Base-by-base conservation (phyloP, 2,888 invertebrate species). In the Zygogramma bicolorata region DNA sequence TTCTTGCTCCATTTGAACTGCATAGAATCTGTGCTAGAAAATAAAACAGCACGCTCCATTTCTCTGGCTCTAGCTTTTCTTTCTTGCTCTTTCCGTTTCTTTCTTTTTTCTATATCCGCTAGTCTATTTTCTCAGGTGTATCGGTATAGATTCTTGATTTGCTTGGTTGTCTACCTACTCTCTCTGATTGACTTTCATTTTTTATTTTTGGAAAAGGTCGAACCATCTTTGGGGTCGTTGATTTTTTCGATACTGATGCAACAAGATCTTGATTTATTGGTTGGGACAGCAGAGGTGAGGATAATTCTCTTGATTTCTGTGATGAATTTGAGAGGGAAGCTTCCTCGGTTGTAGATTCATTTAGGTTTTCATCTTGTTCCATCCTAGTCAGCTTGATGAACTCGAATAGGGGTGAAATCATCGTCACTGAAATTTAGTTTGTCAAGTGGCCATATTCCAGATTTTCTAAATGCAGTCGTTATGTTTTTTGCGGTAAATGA, bases 401-500 rank as follows among this genome's bases (percentile, higher is more conserved):
- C 18, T 18, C 8, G 46, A 46, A 46, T 46, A 8, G 49, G 49
- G 1, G 49, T 18, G 5, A 49, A 49, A 20, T 49, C 49, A 7
- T 49, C 49, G 8, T 49, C 49, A 49, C 49, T 49, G 18, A 49
- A 49, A 7, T 18, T 20, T 18, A 49, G 40, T 15, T n/a, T 40
- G n/a, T 40, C 15, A 4, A 40, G 15, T 40, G 40, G 22, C 22
- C 20, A 49, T 20, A 49, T 70, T 18, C 80, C 77, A 46, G 78
- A 69, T 60, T 75, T 78, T 15, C 59, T 29, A 72, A 82, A 82
- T 10, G 73, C 74, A 62, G 70, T 75, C 10, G 60, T 68, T 20
- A 78, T 75, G 61, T 78, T 78, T 59, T 66, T 75, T 22, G 38
- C 18, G 8, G 67, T 68, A 57, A 77, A 77, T 27, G 73, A 60